These are phyloP conservation scores for Lasioglossum lativentre DNA, from an alignment of 2,888 invertebrate genomes.

Conservation along the genomic window DNA sequence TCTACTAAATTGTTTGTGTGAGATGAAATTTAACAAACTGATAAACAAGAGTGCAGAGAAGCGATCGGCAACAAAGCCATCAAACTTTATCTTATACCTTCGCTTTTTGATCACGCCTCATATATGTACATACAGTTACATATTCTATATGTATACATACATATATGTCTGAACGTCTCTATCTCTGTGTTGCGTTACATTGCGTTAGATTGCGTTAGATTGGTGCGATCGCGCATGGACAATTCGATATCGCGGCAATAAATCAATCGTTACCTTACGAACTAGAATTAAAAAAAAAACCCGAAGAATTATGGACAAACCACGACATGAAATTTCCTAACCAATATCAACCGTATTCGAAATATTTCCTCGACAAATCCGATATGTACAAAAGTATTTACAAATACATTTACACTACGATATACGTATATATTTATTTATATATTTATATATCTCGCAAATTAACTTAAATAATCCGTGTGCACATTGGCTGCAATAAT, in stretches of 20 bases:
- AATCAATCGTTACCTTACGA: slow-evolving; percentile 39
- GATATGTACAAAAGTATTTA: slow-evolving; percentile 81
- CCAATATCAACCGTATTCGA: slow-evolving; percentile 66
- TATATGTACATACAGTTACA: background rate
- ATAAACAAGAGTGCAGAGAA: too few relatives aligned
- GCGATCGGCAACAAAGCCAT: too few relatives aligned
- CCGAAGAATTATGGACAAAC: slow-evolving; percentile 59
- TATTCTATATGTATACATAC: background rate
- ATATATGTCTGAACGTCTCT: background rate
- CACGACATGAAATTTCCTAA: slow-evolving; percentile 65
- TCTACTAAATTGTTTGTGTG: too few relatives aligned
- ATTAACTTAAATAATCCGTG: slow-evolving; percentile 71
- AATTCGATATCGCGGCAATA: slow-evolving; percentile 34
- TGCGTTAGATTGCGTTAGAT: slow-evolving; percentile 45
- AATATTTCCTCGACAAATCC: slow-evolving; percentile 63
- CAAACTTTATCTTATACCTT: too few relatives aligned
- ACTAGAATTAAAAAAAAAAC: slow-evolving; percentile 37
- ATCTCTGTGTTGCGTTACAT: slow-evolving; percentile 33
- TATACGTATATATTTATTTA: slow-evolving; percentile 29
- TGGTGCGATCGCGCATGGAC: slow-evolving; percentile 47
- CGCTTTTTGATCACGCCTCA: background rate
- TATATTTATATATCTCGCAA: slow-evolving; percentile 63
- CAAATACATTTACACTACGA: slow-evolving; percentile 77
- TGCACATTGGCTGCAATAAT: slow-evolving; percentile 76
- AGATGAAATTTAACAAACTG: too few relatives aligned